Conservation (phyloP, 2,797 vertebrate genomes). For the Tragelaphus eurycerus region DNA sequence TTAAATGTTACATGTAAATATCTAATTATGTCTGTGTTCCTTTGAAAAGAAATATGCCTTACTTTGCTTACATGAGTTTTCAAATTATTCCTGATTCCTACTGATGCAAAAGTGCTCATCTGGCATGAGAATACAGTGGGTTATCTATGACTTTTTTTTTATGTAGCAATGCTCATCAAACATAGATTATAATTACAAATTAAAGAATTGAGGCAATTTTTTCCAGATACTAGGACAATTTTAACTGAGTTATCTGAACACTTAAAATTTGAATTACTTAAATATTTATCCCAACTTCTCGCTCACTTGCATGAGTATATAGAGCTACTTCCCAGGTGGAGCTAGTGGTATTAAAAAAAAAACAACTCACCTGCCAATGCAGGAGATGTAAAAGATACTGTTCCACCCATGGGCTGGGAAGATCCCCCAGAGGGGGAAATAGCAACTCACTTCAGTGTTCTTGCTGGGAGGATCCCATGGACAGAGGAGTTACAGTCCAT, state of each 20-base stretch:
- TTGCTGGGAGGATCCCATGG: neutral
- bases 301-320: neutral
- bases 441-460: neutral
- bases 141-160: neutral
- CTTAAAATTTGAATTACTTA: neutral
- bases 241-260: neutral
- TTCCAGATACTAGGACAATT: neutral
- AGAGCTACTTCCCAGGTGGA: neutral
- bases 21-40: neutral
- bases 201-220: neutral
- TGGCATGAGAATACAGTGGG: neutral
- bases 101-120: neutral
- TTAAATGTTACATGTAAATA: neutral
- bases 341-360: neutral
- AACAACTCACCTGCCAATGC: neutral
- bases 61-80: neutral
- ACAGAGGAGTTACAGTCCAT: neutral
- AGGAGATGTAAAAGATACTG: neutral
- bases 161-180: neutral
- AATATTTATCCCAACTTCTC: neutral
- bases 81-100: neutral
- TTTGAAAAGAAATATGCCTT: neutral
- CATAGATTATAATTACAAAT: neutral
- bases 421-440: neutral
- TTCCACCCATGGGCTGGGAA: neutral